Conservation (phyloP, 37 sponge, comb jelly and placozoan species). For the Bolinopsis microptera region DNA sequence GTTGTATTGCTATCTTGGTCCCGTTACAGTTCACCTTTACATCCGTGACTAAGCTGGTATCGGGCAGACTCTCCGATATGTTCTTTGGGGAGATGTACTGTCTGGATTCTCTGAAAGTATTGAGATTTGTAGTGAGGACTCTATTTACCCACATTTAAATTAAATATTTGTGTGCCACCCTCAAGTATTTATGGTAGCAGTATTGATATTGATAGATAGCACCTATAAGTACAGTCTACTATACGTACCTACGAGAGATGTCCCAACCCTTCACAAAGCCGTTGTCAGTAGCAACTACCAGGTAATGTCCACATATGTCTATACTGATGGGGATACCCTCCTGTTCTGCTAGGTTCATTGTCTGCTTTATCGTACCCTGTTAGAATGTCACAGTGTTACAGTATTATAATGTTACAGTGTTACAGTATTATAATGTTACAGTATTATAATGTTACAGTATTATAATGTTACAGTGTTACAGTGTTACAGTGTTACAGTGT, state of each 20-base stretch:
- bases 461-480: too few relatives aligned
- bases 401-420: too few relatives aligned
- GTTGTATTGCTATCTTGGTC: constrained; percentile 70
- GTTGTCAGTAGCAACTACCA: constrained; percentile 73
- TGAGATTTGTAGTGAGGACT: too few relatives aligned
- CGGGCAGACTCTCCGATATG: constrained; percentile 3
- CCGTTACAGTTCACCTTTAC: constrained; percentile 79
- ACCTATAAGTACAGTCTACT: too few relatives aligned
- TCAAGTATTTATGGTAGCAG: too few relatives aligned
- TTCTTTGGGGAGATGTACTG: constrained; percentile 59
- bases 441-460: too few relatives aligned
- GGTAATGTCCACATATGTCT: constrained; percentile 70
- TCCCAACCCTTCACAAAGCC: constrained; percentile 85
- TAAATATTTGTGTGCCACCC: neutral
- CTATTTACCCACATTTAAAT: too few relatives aligned
- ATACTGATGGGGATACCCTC: constrained; percentile 77
- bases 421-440: too few relatives aligned
- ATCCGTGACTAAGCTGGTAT: constrained; percentile 55
- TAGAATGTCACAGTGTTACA: too few relatives aligned
- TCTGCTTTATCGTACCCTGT: constrained; percentile 86
- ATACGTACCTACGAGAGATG: constrained; percentile 75
- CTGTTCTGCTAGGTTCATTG: constrained; percentile 71
- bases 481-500: too few relatives aligned
- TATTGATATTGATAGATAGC: too few relatives aligned
- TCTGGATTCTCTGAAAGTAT: constrained; percentile 76